Percentiles rank a stretch among this genome's conserved stretches.
Conservation (phyloP, 2,888 invertebrate species). For the Phengaris arion region DNA sequence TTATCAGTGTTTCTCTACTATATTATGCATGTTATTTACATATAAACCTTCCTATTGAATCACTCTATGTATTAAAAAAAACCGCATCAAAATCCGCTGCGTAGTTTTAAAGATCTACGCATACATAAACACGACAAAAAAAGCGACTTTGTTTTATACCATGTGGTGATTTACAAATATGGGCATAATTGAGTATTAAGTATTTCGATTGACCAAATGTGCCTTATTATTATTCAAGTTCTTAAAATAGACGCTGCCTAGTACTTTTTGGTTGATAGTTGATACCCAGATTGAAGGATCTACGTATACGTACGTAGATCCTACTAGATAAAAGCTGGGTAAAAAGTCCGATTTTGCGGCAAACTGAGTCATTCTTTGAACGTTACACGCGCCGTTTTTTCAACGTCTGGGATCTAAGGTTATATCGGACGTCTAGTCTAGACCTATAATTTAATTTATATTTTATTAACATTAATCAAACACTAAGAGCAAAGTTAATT, state of each 20-base stretch:
- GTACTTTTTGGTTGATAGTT: background rate
- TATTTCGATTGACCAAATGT: too few species aligned
- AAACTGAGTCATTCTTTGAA: background rate
- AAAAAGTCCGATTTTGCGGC: background rate
- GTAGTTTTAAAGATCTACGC: too few species aligned
- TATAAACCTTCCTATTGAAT: too few species aligned
- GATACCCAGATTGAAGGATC: background rate
- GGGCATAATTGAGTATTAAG: too few species aligned
- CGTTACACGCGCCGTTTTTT: background rate
- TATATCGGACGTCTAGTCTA: background rate
- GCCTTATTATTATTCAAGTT: too few species aligned
- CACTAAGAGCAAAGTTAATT: background rate
- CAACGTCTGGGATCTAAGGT: conserved; percentile 15
- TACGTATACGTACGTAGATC: background rate
- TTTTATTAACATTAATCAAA: background rate
- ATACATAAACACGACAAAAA: too few species aligned
- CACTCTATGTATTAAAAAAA: too few species aligned
- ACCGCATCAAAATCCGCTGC: too few species aligned
- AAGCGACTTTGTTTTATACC: too few species aligned
- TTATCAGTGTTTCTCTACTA: too few species aligned
- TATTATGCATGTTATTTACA: too few species aligned
- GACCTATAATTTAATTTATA: background rate
- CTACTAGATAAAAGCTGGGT: background rate
- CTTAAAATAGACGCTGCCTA: background rate
- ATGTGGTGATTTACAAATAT: too few species aligned